phyloP scores from a whole-genome alignment of 2,888 invertebrate genomes.

The Orthosia gracilis region DNA sequence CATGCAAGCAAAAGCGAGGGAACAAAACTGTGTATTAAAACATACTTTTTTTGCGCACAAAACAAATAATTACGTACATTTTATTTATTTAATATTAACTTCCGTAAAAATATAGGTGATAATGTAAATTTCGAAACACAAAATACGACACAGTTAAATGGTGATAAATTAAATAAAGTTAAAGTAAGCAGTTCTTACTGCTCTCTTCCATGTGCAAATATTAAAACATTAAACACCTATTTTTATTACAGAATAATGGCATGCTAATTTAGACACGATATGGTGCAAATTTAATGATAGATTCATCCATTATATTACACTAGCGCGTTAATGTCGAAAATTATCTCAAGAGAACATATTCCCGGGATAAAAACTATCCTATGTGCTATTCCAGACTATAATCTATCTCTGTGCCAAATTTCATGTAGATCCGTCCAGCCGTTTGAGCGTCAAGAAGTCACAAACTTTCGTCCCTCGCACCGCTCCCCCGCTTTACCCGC shows the following conservation, averaged over 20 bases:
- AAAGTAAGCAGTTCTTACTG: not conserved
- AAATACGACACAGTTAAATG: conserved; percentile 8
- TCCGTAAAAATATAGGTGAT: not conserved
- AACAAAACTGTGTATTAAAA: not conserved
- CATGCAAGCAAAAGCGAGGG: not conserved
- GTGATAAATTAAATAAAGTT: not conserved
- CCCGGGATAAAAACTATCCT: no score
- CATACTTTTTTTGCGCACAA: not conserved
- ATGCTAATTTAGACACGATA: not conserved
- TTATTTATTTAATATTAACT: conserved; percentile 2
- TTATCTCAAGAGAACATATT: no score
- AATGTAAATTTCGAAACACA: conserved; percentile 44
- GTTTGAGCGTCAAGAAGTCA: no score
- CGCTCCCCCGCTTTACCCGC: no score
- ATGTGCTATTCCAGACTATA: no score
- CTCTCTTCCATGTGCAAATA: not conserved
- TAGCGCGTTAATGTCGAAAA: no score
- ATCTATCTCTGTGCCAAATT: no score
- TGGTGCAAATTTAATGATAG: no score
- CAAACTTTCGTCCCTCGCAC: no score
- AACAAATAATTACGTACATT: not conserved
- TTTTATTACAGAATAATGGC: not conserved
- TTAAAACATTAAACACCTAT: not conserved
- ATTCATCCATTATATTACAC: no score
- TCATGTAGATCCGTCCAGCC: no score